These are phyloP conservation scores for Parotocinclus haroldoi DNA, from an alignment of 2,797 vertebrate genomes.

Conservation along the genomic window DNA sequence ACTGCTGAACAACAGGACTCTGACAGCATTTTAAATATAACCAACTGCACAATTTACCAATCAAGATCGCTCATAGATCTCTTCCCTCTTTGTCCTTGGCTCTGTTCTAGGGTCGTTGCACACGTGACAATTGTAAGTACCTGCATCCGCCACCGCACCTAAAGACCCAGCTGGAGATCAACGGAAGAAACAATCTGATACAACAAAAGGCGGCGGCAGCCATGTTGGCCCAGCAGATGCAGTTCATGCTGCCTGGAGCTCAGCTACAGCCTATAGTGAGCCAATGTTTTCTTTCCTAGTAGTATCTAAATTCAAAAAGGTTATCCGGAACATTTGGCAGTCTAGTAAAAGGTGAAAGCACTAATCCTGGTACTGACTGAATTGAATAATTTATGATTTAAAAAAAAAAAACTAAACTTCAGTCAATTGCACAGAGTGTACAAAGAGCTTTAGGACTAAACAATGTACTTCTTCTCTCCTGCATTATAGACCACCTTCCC, in stretches of 20 bases:
- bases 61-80: conserved; percentile 2
- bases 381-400: too few relatives aligned
- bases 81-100: conserved; percentile 3
- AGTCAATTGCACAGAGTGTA: too few relatives aligned
- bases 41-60: conserved; percentile 21
- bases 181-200: conserved; percentile 96
- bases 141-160: conserved; percentile 95
- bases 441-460: too few relatives aligned
- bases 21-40: background rate
- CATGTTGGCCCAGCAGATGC: conserved; percentile 98
- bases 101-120: conserved; percentile 84
- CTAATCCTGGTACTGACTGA: too few relatives aligned
- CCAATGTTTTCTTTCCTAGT: conserved; percentile 29
- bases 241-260: conserved; percentile 90
- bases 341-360: too few relatives aligned
- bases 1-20: conserved; percentile 24
- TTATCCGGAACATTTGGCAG: too few relatives aligned
- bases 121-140: conserved; percentile 97
- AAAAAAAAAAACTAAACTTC: too few relatives aligned
- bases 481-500: conserved; percentile 83
- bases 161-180: conserved; percentile 97
- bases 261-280: conserved; percentile 94
- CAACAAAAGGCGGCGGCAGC: conserved; percentile 94
- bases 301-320: background rate
- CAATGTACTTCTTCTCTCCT: conserved; percentile 7